Conservation (phyloP, 2,888 invertebrate genomes). For the Lasioglossum villosulum region DNA sequence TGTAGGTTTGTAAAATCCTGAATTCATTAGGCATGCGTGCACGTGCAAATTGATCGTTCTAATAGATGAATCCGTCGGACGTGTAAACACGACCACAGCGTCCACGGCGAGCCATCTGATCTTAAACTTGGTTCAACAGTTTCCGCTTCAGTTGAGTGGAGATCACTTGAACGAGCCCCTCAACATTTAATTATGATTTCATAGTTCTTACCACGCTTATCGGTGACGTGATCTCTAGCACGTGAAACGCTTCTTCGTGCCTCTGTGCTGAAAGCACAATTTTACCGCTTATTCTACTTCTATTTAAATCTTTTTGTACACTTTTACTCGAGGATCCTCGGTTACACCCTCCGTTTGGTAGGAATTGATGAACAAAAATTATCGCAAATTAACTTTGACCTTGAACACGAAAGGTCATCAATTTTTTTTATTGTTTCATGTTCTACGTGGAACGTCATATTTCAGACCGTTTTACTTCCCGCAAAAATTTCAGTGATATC, state of each 20-base stretch:
- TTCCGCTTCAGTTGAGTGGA: neutral
- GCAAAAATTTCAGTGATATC: neutral
- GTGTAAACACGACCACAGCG: neutral
- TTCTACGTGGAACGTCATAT: neutral
- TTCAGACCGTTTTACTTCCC: neutral
- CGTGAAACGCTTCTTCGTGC: neutral
- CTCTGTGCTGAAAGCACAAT: neutral
- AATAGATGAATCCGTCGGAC: slow-evolving; percentile 1
- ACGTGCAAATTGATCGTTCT: neutral
- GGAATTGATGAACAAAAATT: no score
- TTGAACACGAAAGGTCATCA: no score
- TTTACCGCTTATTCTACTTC: neutral
- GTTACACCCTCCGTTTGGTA: no score
- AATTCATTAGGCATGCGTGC: neutral
- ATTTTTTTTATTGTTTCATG: no score
- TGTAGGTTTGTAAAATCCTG: neutral
- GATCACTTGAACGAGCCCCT: slow-evolving; percentile 16
- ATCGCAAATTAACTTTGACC: no score
- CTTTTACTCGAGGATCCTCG: neutral
- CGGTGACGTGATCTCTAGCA: slow-evolving; percentile 23
- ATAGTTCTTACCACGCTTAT: slow-evolving; percentile 33
- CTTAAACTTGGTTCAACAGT: slow-evolving; percentile 3
- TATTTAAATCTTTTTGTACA: neutral
- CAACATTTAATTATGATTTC: slow-evolving; percentile 25
- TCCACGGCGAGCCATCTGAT: neutral